A percentile compares a stretch with the other conserved stretches of the same genome.
These are phyloP conservation scores for Sitophilus oryzae DNA, from an alignment of 1,140 invertebrate genomes.

Conservation along the genomic window DNA sequence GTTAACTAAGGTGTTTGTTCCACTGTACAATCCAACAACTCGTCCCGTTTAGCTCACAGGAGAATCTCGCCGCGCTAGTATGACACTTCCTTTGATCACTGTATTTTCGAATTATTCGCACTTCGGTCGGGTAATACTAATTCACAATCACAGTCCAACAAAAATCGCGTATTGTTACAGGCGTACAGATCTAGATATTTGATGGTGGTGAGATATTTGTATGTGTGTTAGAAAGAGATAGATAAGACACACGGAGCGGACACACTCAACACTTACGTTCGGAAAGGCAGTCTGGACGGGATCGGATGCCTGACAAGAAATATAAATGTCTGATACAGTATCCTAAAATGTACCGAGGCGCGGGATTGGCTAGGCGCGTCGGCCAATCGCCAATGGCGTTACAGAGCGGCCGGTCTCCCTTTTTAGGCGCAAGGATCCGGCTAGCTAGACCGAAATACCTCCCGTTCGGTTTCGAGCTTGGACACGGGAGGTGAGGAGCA, in stretches of 20 bases:
- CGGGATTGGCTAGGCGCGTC: constrained; percentile 45
- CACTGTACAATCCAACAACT: no score
- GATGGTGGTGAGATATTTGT: constrained; percentile 3
- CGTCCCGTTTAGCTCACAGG: no score
- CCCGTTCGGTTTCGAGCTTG: constrained; percentile 17
- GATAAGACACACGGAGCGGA: constrained; percentile 6
- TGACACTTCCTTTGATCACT: no score
- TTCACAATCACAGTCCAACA: not conserved
- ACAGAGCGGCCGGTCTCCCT: constrained; percentile 52
- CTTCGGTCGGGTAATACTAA: not conserved
- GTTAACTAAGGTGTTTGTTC: no score
- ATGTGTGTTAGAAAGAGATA: not conserved
- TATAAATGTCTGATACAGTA: constrained; percentile 86
- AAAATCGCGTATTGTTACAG: not conserved
- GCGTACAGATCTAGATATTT: no score
- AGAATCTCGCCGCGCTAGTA: no score
- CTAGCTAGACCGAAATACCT: constrained; percentile 33
- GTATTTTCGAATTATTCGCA: no score
- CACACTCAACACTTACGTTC: constrained; percentile 66
- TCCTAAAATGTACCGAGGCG: constrained; percentile 52
- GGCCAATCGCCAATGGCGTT: constrained; percentile 48
- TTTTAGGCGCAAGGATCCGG: constrained; percentile 52
- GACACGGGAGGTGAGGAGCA: constrained; percentile 19
- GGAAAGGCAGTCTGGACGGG: constrained; percentile 85
- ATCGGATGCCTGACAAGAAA: constrained; percentile 58